Conservation (phyloP, 2,888 invertebrate genomes). For the Biston stratarius region DNA sequence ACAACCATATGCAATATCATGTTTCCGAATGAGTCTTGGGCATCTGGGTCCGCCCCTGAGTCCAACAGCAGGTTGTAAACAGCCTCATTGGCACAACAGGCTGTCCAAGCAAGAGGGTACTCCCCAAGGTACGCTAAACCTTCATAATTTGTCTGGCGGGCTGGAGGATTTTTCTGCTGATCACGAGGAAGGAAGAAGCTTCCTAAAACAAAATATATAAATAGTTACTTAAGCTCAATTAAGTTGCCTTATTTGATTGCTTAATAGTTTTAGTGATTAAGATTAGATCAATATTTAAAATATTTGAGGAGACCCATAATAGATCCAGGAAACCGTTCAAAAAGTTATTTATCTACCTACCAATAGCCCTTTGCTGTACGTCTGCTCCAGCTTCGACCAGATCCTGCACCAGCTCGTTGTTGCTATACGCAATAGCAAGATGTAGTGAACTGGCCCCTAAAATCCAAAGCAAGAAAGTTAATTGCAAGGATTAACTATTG, state of each 20-base stretch:
- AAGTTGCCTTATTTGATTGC: background rate
- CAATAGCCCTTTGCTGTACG: slow-evolving; percentile 96
- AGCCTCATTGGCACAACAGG: slow-evolving; percentile 98
- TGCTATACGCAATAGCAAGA: slow-evolving; percentile 98
- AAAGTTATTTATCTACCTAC: slow-evolving; percentile 69
- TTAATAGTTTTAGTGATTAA: slow-evolving; percentile 3
- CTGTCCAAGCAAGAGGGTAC: slow-evolving; percentile 98
- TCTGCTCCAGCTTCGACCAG: slow-evolving; percentile 96
- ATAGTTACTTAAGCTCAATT: background rate
- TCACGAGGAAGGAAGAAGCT: slow-evolving; percentile 98
- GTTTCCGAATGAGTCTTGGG: slow-evolving; percentile 98
- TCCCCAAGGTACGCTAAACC: slow-evolving; percentile 99
- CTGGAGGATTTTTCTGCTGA: slow-evolving; percentile 93
- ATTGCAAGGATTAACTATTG: background rate
- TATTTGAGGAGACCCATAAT: background rate
- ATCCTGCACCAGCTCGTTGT: slow-evolving; percentile 97
- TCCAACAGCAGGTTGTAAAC: slow-evolving; percentile 98
- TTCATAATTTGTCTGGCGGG: slow-evolving; percentile 96
- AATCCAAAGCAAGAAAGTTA: background rate
- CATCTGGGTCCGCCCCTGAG: slow-evolving; percentile 97
- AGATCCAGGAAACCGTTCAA: background rate
- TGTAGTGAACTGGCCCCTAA: slow-evolving; percentile 97
- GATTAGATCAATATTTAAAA: background rate
- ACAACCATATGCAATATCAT: slow-evolving; percentile 99
- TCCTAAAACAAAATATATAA: slow-evolving; percentile 66